These are phyloP conservation scores for Deladenus siricidicola DNA, from an alignment of 2,888 invertebrate genomes.

Conservation along the genomic window DNA sequence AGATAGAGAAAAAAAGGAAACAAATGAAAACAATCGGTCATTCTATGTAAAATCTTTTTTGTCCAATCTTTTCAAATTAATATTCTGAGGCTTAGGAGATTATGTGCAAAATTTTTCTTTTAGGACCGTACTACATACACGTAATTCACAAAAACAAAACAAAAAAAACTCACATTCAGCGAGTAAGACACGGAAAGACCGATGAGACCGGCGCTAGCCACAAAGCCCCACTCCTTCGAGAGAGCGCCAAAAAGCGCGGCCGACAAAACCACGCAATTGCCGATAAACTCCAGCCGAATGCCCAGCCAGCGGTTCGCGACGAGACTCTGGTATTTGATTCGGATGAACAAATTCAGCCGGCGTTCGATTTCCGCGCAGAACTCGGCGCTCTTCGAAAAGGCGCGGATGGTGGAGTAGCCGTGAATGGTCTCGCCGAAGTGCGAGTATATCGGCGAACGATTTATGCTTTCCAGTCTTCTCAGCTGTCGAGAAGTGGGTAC, in stretches of 20 bases:
- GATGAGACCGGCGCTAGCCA: constrained; percentile 57
- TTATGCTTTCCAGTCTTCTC: constrained; percentile 39
- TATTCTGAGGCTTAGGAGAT: no score
- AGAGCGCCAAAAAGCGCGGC: constrained; percentile 81
- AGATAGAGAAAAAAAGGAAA: no score
- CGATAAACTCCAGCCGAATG: constrained; percentile 81
- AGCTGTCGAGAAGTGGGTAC: constrained; percentile 80
- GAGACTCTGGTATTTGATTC: constrained; percentile 58
- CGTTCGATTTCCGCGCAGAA: constrained; percentile 18
- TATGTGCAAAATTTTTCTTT: no score
- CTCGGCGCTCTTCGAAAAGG: constrained; percentile 34
- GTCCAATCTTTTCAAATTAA: no score
- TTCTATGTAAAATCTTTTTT: no score
- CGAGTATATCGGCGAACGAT: constrained; percentile 49
- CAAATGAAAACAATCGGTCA: no score
- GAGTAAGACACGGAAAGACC: constrained; percentile 60
- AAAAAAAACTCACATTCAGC: constrained; percentile 53
- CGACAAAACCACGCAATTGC: constrained; percentile 87
- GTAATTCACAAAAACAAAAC: neutral
- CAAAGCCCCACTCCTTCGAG: constrained; percentile 52
- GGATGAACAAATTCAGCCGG: constrained; percentile 19
- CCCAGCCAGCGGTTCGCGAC: constrained; percentile 71
- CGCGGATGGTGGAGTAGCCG: constrained; percentile 56
- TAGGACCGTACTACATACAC: neutral
- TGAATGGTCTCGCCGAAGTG: constrained; percentile 56